A percentile compares a stretch with the other conserved stretches of the same genome.
Evolutionary conservation across 2,888 invertebrate genomes (phyloP).

Genomic region (Epinotia demarniana): DNA sequence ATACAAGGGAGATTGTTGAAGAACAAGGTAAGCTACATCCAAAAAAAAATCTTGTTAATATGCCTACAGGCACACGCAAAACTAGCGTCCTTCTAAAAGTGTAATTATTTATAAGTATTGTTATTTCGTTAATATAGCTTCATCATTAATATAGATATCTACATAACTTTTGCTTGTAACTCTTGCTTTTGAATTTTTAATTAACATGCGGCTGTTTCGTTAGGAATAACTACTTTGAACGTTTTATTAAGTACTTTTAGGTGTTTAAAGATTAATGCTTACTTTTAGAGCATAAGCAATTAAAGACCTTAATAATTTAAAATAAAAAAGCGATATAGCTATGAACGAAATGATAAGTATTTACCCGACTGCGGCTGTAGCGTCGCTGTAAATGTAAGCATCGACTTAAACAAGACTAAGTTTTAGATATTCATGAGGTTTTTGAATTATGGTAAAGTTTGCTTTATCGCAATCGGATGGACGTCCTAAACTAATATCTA

Average conservation of each 20-base stretch:
- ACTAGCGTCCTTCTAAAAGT: not conserved
- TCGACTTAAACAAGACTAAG: too few relatives aligned
- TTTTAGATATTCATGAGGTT: too few relatives aligned
- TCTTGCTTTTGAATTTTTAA: constrained; percentile 25
- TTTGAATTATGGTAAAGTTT: not conserved
- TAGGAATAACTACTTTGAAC: not conserved
- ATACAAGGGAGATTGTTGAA: constrained; percentile 24
- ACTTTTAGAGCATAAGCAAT: not conserved
- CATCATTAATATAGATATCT: not conserved
- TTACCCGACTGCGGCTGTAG: constrained; percentile 3
- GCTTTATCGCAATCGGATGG: constrained; percentile 10
- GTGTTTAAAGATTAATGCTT: constrained; percentile 2
- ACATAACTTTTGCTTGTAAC: constrained; percentile 20
- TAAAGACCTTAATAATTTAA: not conserved
- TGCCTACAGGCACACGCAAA: not conserved
- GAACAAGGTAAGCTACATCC: constrained; percentile 25
- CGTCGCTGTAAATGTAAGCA: not conserved
- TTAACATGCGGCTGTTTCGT: constrained; percentile 9
- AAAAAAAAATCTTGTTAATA: not conserved
- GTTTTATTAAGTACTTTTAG: not conserved
- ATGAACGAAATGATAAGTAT: not conserved
- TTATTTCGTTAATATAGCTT: not conserved
- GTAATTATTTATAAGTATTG: not conserved
- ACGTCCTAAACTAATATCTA: not conserved
- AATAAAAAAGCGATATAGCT: not conserved